Percentiles rank a stretch among this genome's conserved stretches.
Conservation (phyloP, 2,113 vertebrate genomes). For the Equus przewalskii region DNA sequence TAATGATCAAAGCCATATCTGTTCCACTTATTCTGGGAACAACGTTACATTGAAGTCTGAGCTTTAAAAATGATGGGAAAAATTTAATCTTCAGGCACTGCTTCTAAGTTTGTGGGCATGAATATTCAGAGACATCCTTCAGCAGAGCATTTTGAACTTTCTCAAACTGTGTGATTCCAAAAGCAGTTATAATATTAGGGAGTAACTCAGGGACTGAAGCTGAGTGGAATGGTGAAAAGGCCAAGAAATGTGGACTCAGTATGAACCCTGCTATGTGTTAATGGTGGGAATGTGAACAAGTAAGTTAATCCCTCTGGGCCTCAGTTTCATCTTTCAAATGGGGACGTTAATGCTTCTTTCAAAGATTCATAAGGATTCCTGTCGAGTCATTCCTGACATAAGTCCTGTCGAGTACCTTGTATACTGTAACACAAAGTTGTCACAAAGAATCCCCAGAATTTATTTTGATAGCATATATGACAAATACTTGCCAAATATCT, state of each 20-base stretch:
- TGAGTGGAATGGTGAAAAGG: neutral
- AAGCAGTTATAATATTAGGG: neutral
- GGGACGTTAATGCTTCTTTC: neutral
- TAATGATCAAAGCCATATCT: constrained; percentile 77
- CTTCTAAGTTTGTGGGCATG: constrained; percentile 31
- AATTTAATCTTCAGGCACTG: constrained; percentile 61
- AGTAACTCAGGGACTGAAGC: neutral
- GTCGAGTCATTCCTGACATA: neutral
- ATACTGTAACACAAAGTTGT: neutral
- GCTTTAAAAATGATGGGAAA: constrained; percentile 61
- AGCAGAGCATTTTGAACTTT: constrained; percentile 41
- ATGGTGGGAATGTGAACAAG: neutral
- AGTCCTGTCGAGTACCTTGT: neutral
- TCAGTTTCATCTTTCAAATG: constrained; percentile 53
- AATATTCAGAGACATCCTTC: constrained; percentile 58
- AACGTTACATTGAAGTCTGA: constrained; percentile 69
- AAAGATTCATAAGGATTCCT: neutral
- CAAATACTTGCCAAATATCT: constrained; percentile 10
- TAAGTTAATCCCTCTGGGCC: neutral
- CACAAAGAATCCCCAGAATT: neutral
- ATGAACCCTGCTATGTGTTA: neutral
- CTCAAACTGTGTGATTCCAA: neutral
- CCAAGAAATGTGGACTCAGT: neutral
- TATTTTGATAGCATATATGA: neutral
- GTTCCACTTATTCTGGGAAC: constrained; percentile 68